A percentile compares a stretch with the other conserved stretches of the same genome.
These are phyloP conservation scores for Toxostoma redivivum DNA, from an alignment of 2,113 vertebrate species.

Conservation along the genomic window DNA sequence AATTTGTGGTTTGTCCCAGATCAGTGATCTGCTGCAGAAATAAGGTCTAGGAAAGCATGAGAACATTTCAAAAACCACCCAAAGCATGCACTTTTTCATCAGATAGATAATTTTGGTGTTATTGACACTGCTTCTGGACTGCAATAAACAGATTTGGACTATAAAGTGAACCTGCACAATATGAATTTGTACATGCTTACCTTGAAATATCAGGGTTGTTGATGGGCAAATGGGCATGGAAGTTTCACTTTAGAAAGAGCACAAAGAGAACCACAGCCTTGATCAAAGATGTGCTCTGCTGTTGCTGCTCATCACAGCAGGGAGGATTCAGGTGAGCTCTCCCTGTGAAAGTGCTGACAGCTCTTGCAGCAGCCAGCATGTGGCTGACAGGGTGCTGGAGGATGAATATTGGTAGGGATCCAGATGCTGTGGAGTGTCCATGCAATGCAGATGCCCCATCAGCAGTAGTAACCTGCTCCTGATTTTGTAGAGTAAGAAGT, in stretches of 20 bases:
- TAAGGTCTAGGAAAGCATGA: background rate
- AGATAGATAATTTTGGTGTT: background rate
- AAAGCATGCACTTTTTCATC: background rate
- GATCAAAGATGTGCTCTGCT: background rate
- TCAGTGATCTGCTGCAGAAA: background rate
- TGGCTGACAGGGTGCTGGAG: background rate
- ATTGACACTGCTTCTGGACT: background rate
- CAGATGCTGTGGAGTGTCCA: background rate
- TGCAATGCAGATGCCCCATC: background rate
- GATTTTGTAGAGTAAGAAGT: background rate
- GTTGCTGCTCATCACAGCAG: background rate
- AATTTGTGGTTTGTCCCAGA: background rate
- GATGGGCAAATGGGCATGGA: background rate
- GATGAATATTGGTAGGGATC: background rate
- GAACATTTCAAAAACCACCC: background rate
- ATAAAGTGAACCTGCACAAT: accelerated
- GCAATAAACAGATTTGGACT: background rate
- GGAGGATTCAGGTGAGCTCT: background rate
- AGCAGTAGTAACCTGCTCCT: background rate
- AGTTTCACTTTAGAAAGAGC: background rate
- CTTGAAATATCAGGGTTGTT: background rate
- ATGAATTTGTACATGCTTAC: background rate
- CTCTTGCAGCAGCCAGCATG: background rate
- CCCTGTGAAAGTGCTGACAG: background rate
- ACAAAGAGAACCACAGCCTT: background rate